phyloP scores from a whole-genome alignment of 2,888 invertebrate genomes.

The Falcaria lacertinaria region DNA sequence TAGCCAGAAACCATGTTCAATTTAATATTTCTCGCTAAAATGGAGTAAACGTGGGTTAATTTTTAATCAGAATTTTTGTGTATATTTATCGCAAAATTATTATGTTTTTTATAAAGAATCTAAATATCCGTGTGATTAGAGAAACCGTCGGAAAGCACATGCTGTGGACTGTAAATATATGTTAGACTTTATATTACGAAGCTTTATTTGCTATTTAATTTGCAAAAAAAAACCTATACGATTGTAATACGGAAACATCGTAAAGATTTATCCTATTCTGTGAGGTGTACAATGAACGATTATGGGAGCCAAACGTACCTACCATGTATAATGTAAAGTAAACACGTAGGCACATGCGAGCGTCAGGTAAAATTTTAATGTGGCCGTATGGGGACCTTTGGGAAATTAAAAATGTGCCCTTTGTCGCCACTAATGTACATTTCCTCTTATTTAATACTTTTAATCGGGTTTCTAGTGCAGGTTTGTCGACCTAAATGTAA shows the following conservation, averaged over 20 bases:
- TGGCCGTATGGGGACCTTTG: constrained; percentile 16
- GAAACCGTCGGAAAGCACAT: no score
- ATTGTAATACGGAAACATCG: no score
- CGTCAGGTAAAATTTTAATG: constrained; percentile 28
- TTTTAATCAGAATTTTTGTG: constrained; percentile 7
- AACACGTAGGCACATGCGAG: constrained; percentile 1
- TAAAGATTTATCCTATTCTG: no score
- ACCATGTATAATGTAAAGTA: constrained; percentile 2
- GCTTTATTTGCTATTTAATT: no score
- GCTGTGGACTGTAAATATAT: no score
- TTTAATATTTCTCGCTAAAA: constrained; percentile 5
- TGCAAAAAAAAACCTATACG: no score
- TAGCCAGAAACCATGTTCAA: constrained; percentile 9
- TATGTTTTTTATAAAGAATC: no score
- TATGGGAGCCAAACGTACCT: not conserved
- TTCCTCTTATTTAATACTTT: constrained; percentile 20
- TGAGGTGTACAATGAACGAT: no score
- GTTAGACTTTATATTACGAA: no score
- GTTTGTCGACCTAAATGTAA: constrained; percentile 2
- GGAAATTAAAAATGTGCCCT: constrained; percentile 37
- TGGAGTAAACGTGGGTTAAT: constrained; percentile 4
- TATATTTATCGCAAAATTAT: not conserved
- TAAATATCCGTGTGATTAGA: no score
- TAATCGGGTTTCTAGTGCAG: constrained; percentile 12
- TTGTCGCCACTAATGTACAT: constrained; percentile 9